Base-by-base conservation (phyloP, 2,888 invertebrate species). In the Cloeon dipterum region DNA sequence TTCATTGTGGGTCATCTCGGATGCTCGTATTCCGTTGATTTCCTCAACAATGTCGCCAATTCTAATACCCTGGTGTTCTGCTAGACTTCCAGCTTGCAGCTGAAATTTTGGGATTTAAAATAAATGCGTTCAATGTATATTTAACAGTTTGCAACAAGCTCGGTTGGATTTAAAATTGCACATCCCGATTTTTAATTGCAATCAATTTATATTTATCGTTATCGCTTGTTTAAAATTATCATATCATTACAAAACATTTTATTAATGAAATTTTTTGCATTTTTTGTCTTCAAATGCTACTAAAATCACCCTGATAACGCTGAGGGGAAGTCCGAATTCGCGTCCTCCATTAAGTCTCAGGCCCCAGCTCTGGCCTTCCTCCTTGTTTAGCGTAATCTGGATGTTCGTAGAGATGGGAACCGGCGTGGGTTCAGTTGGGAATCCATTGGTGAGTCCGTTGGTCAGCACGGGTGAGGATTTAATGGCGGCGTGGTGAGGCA, bases 321-420 rank as follows among this genome's bases (percentile, higher is more conserved):
- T 8, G 13, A 29, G 5, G 5, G 29, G 29, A 29, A 14, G 16
- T n/a, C 29, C 29, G 14, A 29, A 29, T 29, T 29, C 29, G 16
- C 14, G n/a, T n/a, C 29, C 29, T 11, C 29, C 29, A 7, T 29
- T 16, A 13, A 29, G 29, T n/a, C 29, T n/a, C 13, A 29, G 16
- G n/a, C 29, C 29, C 29, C 29, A 29, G n/a, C 14, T 29, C 16
- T 29, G 29, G n/a, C 29, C 29, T 29, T 29, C 29, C 29, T 29
- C 29, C 29, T 29, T 29, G n/a, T 11, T 14, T 13, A 29, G 29
- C 14, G 29, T 29, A 29, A 29, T 29, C 29, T 29, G 29, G 5
- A 29, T 7, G 29, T 7, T 14, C 13, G n/a, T n/a, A n/a, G n/a
- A n/a, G n/a, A n/a, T n/a, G n/a, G n/a, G n/a, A n/a, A n/a, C n/a